These are phyloP conservation scores for Hemiscyllium ocellatum DNA, from an alignment of 2,113 vertebrate genomes.

Conservation along the genomic window DNA sequence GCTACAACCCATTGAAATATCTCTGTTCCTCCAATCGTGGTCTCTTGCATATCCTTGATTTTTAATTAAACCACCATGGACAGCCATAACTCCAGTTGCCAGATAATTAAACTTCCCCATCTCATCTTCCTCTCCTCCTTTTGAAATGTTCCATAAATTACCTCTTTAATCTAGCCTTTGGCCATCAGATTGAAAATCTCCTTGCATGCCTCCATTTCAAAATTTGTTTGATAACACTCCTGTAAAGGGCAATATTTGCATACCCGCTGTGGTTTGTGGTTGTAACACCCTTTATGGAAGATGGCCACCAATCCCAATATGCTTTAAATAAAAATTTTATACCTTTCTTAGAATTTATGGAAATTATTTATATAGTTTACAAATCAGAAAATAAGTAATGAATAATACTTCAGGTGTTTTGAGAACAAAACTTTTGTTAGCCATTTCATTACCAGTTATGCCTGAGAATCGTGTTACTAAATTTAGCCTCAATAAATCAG, in stretches of 20 bases:
- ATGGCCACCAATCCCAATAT: background rate
- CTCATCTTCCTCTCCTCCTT: no score
- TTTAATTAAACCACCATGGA: no score
- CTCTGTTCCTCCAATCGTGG: no score
- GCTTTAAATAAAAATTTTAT: background rate
- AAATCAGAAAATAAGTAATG: background rate
- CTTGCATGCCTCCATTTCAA: no score
- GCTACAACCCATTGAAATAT: no score
- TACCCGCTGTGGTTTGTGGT: background rate
- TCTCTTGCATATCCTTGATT: no score
- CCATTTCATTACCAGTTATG: background rate
- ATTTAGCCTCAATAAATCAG: background rate
- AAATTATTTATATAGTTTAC: background rate
- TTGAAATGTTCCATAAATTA: no score
- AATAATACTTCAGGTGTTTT: background rate
- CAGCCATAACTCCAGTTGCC: no score
- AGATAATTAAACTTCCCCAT: no score
- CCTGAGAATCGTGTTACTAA: background rate
- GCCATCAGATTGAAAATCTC: no score
- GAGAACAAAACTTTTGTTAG: background rate
- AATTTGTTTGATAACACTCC: no score
- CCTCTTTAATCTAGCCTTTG: no score
- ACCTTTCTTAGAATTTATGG: background rate
- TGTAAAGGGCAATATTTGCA: background rate
- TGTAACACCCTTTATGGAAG: background rate